Percentiles rank a stretch among this genome's conserved stretches.
phyloP scores from a whole-genome alignment of 2,113 vertebrate species.

The Otolemur garnettii region DNA sequence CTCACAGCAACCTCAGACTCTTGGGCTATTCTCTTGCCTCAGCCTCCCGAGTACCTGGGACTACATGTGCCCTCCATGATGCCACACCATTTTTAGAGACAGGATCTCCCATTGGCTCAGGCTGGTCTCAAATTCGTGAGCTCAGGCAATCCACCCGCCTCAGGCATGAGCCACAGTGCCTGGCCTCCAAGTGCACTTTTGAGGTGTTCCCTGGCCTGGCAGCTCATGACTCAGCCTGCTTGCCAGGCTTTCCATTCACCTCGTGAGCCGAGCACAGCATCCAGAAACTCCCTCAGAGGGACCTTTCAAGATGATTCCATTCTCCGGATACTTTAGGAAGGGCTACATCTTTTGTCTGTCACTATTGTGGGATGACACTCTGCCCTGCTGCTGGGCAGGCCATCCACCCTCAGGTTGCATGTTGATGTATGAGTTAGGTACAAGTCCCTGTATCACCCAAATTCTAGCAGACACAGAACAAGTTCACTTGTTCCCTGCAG shows the following conservation, averaged over 20 bases:
- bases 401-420: neutral
- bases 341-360: neutral
- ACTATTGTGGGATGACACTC: neutral
- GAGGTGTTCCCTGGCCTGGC: neutral
- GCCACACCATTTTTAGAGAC: no score
- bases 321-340: neutral
- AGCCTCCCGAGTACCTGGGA: no score
- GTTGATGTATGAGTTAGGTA: neutral
- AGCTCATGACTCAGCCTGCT: neutral
- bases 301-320: neutral
- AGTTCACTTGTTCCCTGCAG: neutral
- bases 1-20: no score
- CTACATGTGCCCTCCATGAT: no score
- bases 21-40: no score
- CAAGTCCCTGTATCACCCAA: neutral
- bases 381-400: neutral
- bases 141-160: no score
- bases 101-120: no score
- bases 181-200: no score
- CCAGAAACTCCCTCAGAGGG: neutral
- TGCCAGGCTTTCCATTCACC: neutral
- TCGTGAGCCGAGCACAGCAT: neutral
- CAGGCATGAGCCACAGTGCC: no score
- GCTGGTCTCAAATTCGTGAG: no score
- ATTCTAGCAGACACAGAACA: neutral